Percentiles rank a stretch among this genome's conserved stretches.
These are phyloP conservation scores for Pyrrhosoma nymphula DNA, from an alignment of 2,888 invertebrate species.

Conservation along the genomic window DNA sequence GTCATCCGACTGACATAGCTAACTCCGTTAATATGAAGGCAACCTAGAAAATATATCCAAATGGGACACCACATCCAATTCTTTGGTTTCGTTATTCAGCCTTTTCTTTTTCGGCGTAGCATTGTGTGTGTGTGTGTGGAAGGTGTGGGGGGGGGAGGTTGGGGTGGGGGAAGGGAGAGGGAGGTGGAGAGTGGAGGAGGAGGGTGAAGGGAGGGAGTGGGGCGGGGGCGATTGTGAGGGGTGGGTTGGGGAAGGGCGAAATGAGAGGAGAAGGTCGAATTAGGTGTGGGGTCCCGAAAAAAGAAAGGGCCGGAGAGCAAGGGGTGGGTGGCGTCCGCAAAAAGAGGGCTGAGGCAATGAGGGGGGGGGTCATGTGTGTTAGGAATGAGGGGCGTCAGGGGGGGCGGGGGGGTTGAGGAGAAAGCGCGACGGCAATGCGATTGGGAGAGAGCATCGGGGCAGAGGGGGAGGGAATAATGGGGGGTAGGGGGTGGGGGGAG, in stretches of 20 bases:
- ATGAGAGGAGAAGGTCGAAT: not conserved
- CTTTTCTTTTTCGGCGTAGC: too few species aligned
- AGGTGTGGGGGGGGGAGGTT: too few species aligned
- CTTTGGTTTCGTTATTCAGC: too few species aligned
- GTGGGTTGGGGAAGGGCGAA: not conserved
- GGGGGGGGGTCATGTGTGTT: not conserved
- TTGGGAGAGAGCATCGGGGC: not conserved
- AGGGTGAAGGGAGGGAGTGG: not conserved
- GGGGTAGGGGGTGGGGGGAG: conserved; percentile 39
- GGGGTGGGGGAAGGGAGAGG: too few species aligned
- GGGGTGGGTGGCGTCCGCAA: not conserved
- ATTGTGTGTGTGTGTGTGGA: too few species aligned
- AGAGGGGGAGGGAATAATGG: not conserved
- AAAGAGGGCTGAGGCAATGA: not conserved
- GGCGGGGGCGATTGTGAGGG: not conserved
- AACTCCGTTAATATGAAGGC: too few species aligned
- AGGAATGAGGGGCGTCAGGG: conserved; percentile 68
- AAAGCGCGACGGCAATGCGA: conserved; percentile 2
- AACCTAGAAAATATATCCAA: too few species aligned
- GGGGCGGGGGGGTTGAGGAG: not conserved
- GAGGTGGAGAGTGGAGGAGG: not conserved
- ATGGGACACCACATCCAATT: too few species aligned
- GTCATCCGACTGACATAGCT: too few species aligned
- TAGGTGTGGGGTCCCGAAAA: not conserved
- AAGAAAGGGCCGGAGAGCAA: not conserved